phyloP scores from a whole-genome alignment of 2,113 vertebrate genomes.

The Pavo muticus region DNA sequence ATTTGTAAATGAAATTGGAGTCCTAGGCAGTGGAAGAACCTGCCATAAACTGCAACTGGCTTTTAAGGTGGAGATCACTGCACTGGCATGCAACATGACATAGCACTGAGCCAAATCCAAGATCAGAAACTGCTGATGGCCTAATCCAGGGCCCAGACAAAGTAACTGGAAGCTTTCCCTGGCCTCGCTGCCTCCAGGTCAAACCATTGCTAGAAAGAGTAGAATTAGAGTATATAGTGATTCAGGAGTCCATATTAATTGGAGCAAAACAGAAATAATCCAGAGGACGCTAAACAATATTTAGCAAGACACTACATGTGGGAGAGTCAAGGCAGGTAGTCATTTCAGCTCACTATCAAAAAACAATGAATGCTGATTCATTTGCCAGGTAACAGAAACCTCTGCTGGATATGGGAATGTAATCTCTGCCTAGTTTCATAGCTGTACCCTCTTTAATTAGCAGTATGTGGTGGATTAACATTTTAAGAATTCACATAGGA shows the following conservation, averaged over 20 bases:
- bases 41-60: not conserved
- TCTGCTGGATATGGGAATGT: not conserved
- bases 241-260: not conserved
- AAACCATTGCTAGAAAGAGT: not conserved
- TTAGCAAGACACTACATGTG: not conserved
- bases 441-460: constrained; percentile 20
- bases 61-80: not conserved
- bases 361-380: not conserved
- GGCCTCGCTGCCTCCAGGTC: not conserved
- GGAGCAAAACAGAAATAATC: not conserved
- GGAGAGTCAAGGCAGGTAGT: not conserved
- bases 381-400: not conserved
- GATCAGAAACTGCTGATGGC: not conserved
- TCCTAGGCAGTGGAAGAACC: not conserved
- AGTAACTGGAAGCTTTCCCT: not conserved
- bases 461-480: not conserved
- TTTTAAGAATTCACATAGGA: constrained; percentile 21
- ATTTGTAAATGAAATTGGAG: not conserved
- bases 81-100: not conserved
- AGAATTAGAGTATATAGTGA: not conserved
- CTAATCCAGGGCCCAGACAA: not conserved
- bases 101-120: not conserved
- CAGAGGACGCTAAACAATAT: not conserved
- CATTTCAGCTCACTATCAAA: not conserved
- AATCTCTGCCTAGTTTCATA: not conserved